Evolutionary conservation across 2,113 vertebrate genomes (phyloP).

Genomic region (Chionomys nivalis): DNA sequence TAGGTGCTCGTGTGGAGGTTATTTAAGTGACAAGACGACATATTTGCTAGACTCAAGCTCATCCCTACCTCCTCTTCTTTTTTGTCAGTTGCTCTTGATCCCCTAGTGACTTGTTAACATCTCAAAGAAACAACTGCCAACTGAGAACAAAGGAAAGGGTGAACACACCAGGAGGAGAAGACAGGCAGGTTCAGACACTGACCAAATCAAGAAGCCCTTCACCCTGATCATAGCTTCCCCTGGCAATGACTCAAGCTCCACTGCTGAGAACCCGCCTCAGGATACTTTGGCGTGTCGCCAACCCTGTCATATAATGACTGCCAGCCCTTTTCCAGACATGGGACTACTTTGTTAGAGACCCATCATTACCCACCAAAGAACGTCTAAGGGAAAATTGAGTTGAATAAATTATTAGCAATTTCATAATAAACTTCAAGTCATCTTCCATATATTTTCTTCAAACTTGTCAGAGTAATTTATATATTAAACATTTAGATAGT

Average conservation of each 20-base stretch:
- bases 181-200: neutral
- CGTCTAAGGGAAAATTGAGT: constrained; percentile 76
- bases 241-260: neutral
- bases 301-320: neutral
- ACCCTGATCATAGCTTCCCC: neutral
- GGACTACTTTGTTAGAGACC: constrained; percentile 51
- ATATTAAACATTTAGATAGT: constrained; percentile 83
- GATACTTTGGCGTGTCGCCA: neutral
- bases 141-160: neutral
- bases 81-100: neutral
- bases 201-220: constrained; percentile 9
- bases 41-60: neutral
- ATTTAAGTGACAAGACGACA: neutral
- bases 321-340: constrained; percentile 33
- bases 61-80: neutral
- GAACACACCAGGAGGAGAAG: neutral
- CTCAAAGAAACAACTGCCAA: neutral
- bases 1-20: neutral
- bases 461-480: constrained; percentile 80
- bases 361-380: constrained; percentile 65
- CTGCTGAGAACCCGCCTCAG: neutral
- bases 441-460: constrained; percentile 79
- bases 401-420: constrained; percentile 83
- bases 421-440: constrained; percentile 81
- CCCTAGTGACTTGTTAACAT: constrained; percentile 6